Evolutionary conservation across 2,888 invertebrate genomes (phyloP), one percentile per base, ranked within the genome.

Genomic region (Pollenia amentaria): DNA sequence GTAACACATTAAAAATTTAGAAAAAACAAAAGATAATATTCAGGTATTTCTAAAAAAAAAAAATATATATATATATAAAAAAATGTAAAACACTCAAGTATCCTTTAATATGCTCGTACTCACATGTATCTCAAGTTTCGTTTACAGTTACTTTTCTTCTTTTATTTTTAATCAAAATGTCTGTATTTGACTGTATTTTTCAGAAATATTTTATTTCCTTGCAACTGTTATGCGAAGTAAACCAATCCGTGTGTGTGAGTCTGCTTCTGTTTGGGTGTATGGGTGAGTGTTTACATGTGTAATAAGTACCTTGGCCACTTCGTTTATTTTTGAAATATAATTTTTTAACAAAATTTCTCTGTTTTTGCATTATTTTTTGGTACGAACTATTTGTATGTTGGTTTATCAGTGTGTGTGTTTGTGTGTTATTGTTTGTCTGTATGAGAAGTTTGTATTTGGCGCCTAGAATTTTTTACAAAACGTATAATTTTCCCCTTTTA

Each of bases 401-500:
- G 3, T 7, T 40, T n/a, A 14, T 29, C 9, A 12, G 65, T 40
- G 12, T n/a, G 18, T n/a, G 12, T 73, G 48, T 42, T 3, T 51
- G 21, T 57, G 29, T 38, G 21, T n/a, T 16, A 16, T 46, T 21
- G 55, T 82, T 11, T 75, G 55, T 75, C 10, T 84, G 64, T 73
- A 55, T 72, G 62, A 53, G 69, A 70, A 51, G 69, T 78, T 88
- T 82, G 44, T 75, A 78, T 87, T 88, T 88, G 88, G 88, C 88
- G 88, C 88, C 88, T 85, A 79, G 78, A 79, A 70, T 76, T 70
- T 29, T 81, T 8, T 46, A 67, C 78, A 75, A 87, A 29, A 82
- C 64, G 29, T 81, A 80, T 73, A 80, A 80, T 84, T 76, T 84
- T 67, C 12, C 67, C 48, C 57, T 53, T 72, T 67, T 42, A 73